Conservation (phyloP, 2,797 vertebrate species). For the Betta splendens region DNA sequence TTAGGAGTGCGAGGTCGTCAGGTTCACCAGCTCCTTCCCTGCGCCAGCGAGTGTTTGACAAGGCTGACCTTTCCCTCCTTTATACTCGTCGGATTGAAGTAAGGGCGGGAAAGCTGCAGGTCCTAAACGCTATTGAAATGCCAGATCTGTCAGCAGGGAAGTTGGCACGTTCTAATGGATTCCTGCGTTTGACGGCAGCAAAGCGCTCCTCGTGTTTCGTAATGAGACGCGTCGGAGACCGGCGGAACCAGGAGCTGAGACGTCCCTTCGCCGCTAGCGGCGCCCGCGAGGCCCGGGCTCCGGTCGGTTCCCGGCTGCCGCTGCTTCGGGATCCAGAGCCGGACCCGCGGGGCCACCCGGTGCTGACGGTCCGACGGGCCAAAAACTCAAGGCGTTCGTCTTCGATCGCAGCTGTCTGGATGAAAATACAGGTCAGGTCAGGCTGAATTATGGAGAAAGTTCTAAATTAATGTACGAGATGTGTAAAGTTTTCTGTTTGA, state of each 20-base stretch:
- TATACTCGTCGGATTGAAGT: neutral
- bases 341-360: slow-evolving; percentile 30
- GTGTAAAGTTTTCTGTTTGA: slow-evolving; percentile 22
- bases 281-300: too few relatives aligned
- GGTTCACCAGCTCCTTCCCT: slow-evolving; percentile 10
- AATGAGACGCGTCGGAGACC: slow-evolving; percentile 55
- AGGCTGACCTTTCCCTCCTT: slow-evolving; percentile 47
- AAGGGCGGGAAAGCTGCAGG: neutral
- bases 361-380: neutral
- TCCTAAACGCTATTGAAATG: slow-evolving; percentile 33
- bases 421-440: neutral
- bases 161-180: slow-evolving; percentile 52
- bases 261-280: too few relatives aligned
- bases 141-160: slow-evolving; percentile 29
- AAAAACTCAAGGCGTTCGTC: neutral
- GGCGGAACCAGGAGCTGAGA: slow-evolving; percentile 28
- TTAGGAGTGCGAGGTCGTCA: slow-evolving; percentile 31
- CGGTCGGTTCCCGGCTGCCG: slow-evolving; percentile 32
- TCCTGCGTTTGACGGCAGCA: slow-evolving; percentile 36
- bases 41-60: slow-evolving; percentile 33
- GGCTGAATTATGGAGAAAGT: slow-evolving; percentile 3
- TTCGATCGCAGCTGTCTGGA: slow-evolving; percentile 7
- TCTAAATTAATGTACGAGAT: neutral
- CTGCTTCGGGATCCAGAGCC: slow-evolving; percentile 24
- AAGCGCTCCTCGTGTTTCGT: slow-evolving; percentile 51